phyloP scores from a whole-genome alignment of 2,888 invertebrate species.

The Platycheirus rosarum region DNA sequence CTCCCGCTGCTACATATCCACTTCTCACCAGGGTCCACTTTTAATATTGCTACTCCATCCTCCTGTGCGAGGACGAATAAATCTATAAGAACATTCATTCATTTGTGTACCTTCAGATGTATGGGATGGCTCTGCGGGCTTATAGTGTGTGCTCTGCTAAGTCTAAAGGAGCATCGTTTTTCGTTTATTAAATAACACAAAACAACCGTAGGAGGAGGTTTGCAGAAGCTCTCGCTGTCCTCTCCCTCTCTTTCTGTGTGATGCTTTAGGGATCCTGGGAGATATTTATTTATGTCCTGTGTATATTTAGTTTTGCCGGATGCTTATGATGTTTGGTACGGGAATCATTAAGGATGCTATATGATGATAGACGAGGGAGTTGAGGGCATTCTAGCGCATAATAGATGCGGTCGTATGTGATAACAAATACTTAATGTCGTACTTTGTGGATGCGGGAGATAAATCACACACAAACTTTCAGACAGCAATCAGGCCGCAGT shows the following conservation, averaged over 20 bases:
- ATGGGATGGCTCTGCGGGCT: too few species aligned
- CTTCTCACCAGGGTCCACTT: slow-evolving; percentile 24
- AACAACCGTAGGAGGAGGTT: slow-evolving; percentile 1
- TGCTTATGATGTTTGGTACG: slow-evolving; percentile 57
- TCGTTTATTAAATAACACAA: slow-evolving; percentile 36
- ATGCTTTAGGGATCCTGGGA: slow-evolving; percentile 23
- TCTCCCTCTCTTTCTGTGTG: neutral
- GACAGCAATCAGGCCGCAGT: slow-evolving; percentile 44
- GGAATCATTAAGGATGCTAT: slow-evolving; percentile 59
- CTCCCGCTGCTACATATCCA: neutral
- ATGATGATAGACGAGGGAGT: slow-evolving; percentile 35
- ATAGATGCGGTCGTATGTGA: slow-evolving; percentile 20
- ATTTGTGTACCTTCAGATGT: too few species aligned
- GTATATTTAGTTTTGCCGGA: slow-evolving; percentile 58
- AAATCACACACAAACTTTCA: slow-evolving; percentile 57
- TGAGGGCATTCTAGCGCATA: neutral
- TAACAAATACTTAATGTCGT: slow-evolving; percentile 34
- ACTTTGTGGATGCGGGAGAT: slow-evolving; percentile 16
- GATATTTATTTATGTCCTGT: slow-evolving; percentile 48
- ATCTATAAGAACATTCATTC: slow-evolving; percentile 10
- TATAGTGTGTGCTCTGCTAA: slow-evolving; percentile 9
- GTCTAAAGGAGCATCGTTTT: slow-evolving; percentile 17
- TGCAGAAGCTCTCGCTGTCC: neutral
- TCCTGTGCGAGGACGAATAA: neutral
- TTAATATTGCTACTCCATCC: slow-evolving; percentile 13